A percentile compares a stretch with the other conserved stretches of the same genome.
Conservation (phyloP, 1,140 invertebrate genomes). For the Drosophila equinoxialis region DNA sequence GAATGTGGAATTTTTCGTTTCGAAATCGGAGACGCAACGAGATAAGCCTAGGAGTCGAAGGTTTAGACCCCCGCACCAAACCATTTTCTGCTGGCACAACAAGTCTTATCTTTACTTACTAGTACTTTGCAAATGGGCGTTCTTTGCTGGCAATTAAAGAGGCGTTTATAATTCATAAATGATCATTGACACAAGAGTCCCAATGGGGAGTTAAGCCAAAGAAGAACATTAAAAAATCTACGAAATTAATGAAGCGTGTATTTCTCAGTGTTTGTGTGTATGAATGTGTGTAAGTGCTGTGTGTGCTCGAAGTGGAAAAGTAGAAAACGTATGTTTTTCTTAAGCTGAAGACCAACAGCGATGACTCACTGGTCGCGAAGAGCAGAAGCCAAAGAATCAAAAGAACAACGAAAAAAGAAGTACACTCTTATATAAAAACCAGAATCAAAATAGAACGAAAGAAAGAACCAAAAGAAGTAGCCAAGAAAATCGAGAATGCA, state of each 20-base stretch:
- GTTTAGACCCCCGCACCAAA: background rate
- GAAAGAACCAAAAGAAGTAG: slow-evolving; percentile 23
- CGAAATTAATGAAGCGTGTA: slow-evolving; percentile 25
- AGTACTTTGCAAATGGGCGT: slow-evolving; percentile 53
- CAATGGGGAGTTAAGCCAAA: slow-evolving; percentile 19
- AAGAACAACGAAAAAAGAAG: slow-evolving; percentile 10
- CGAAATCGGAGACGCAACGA: slow-evolving; percentile 18
- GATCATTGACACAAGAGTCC: slow-evolving; percentile 19
- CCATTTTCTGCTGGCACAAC: slow-evolving; percentile 7
- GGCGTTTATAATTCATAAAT: slow-evolving; percentile 55
- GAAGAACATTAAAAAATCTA: slow-evolving; percentile 18
- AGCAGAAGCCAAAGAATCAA: slow-evolving; percentile 18
- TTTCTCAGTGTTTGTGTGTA: slow-evolving; percentile 6
- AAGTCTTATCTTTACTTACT: slow-evolving; percentile 12
- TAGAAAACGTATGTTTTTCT: slow-evolving; percentile 25
- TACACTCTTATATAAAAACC: slow-evolving; percentile 34
- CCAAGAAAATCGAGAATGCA: slow-evolving; percentile 37
- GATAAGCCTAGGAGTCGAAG: slow-evolving; percentile 10
- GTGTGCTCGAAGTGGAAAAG: slow-evolving; percentile 25
- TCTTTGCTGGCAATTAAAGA: slow-evolving; percentile 46
- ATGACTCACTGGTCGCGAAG: slow-evolving; percentile 57
- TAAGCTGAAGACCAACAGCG: slow-evolving; percentile 28
- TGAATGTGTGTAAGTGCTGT: slow-evolving; percentile 16
- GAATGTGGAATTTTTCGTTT: slow-evolving; percentile 11
- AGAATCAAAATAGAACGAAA: slow-evolving; percentile 75